Evolutionary conservation across 2,888 invertebrate species (phyloP).

Genomic region (Pandemis corylana): DNA sequence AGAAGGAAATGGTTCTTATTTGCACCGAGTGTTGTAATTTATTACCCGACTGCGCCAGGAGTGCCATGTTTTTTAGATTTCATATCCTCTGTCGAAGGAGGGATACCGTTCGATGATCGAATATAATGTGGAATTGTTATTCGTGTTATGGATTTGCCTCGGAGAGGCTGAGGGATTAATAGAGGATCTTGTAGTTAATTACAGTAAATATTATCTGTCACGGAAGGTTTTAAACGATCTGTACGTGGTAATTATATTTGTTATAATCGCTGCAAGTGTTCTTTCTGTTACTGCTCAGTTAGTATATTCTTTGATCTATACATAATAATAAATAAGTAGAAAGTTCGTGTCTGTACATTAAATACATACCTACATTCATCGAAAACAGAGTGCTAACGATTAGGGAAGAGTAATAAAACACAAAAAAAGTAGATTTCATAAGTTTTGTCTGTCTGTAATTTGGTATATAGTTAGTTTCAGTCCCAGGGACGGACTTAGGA

Average conservation of each 20-base stretch:
- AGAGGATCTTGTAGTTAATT: background rate
- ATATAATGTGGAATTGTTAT: slow-evolving; percentile 2
- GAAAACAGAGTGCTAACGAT: too few relatives aligned
- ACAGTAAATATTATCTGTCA: slow-evolving; percentile 4
- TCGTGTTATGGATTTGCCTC: slow-evolving; percentile 6
- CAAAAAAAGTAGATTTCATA: too few relatives aligned
- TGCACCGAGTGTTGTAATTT: slow-evolving; percentile 29
- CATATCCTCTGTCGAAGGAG: slow-evolving; percentile 39
- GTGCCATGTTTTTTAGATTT: slow-evolving; percentile 22
- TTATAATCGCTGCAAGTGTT: background rate
- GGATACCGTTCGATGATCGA: slow-evolving; percentile 38
- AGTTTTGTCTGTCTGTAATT: too few relatives aligned
- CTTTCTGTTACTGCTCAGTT: background rate
- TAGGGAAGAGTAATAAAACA: too few relatives aligned
- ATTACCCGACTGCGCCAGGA: too few relatives aligned
- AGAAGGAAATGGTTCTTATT: background rate
- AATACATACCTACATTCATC: too few relatives aligned
- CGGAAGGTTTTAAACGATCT: slow-evolving; percentile 14
- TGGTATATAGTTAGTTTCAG: too few relatives aligned
- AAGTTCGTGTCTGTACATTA: too few relatives aligned
- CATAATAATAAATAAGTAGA: too few relatives aligned
- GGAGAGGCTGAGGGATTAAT: background rate
- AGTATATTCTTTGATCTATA: too few relatives aligned
- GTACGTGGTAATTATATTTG: slow-evolving; percentile 4
- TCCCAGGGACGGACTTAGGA: too few relatives aligned